Percentiles rank a stretch among this genome's conserved stretches.
Evolutionary conservation across 2,113 vertebrate species (phyloP).

Genomic region (Mustela lutreola): DNA sequence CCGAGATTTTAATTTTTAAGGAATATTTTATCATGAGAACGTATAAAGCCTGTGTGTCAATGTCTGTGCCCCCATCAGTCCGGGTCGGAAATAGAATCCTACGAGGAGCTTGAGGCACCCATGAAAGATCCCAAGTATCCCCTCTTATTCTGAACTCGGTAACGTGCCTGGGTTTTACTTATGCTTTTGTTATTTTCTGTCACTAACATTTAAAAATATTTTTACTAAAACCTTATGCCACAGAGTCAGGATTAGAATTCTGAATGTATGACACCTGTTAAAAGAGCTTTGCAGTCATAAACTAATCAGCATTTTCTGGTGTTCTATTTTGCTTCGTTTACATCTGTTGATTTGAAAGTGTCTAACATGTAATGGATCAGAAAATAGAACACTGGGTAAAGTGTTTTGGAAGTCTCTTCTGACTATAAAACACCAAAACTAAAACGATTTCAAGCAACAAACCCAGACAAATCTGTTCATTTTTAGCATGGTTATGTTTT

Average conservation of each 20-base stretch:
- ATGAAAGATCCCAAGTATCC: neutral
- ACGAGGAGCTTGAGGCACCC: neutral
- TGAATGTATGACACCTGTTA: neutral
- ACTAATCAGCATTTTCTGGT: neutral
- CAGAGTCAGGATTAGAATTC: neutral
- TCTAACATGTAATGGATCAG: neutral
- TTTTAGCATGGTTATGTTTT: neutral
- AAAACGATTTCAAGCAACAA: neutral
- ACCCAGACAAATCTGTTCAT: neutral
- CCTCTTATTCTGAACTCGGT: neutral
- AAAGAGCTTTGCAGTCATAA: constrained; percentile 15
- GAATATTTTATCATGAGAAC: constrained; percentile 14
- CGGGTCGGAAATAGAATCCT: neutral
- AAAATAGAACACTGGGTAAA: neutral
- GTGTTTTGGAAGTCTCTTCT: neutral
- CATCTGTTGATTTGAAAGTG: neutral
- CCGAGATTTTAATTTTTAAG: neutral
- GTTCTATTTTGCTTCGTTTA: constrained; percentile 13
- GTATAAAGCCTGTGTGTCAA: neutral
- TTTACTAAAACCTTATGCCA: constrained; percentile 10
- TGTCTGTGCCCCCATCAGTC: too few relatives aligned
- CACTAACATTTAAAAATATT: neutral
- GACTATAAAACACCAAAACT: constrained; percentile 38
- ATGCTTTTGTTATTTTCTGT: neutral
- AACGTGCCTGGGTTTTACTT: neutral